Base-by-base conservation (phyloP, 1,140 invertebrate species). In the Drosophila guanche region DNA sequence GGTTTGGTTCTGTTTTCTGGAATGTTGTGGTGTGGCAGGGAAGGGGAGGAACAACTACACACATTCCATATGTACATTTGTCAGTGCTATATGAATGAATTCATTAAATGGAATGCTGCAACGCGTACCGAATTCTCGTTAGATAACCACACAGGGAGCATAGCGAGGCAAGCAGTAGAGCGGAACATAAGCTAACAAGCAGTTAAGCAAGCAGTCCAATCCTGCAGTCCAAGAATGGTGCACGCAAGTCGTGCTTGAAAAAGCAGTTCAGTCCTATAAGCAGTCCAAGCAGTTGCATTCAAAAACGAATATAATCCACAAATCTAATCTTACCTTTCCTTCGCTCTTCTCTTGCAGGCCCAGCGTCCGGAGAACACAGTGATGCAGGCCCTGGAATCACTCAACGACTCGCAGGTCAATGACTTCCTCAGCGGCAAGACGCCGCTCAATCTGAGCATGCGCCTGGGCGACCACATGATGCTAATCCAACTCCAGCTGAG, bases 381-480 rank as follows among this genome's bases (percentile, higher is more conserved):
- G 55, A 97, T 98, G 95, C 97, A 98, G 92, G 97, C 97, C 27
- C 93, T 98, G 89, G 97, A 98, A 93, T 97, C 96, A 83, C 93
- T 98, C 22, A 98, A 97, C 92, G 97, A 98, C 90, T 96, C 95
- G 57, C 96, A 97, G 94, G 97, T 99, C 60, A 98, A 97, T 93
- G 97, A 98, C 92, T 98, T 99, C 91, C 93, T 99, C 8, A 97
- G 96, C 89, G 97, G 97, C 42, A 97, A 97, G 92, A 97, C 97
- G 25, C 98, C 98, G 12, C 92, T 99, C 23, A 98, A 98, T 92
- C 93, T 99, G 50, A 98, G 97, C 42, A 98, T 98, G 97, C 94
- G 97, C 61, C 93, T 98, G 10, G 97, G 97, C 22, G 97, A 98
- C 91, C 97, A 98, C 92, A 98, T 98, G 96, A 98, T 98, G 97